These are phyloP conservation scores for Eretmochelys imbricata DNA, from an alignment of 2,113 vertebrate genomes.

Conservation along the genomic window DNA sequence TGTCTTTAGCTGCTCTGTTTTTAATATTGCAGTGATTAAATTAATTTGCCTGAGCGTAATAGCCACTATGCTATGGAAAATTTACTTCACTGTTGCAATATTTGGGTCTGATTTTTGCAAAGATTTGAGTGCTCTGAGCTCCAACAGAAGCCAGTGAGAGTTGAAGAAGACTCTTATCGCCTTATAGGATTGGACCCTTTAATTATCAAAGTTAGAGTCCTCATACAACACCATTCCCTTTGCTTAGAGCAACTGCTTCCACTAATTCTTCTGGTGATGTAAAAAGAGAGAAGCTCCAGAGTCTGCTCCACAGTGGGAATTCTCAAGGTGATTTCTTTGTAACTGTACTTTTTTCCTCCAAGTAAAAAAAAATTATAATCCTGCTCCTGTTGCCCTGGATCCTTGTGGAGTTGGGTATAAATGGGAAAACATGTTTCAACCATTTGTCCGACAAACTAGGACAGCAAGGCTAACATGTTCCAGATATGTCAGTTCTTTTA, in stretches of 20 bases:
- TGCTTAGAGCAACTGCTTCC: conserved; percentile 38
- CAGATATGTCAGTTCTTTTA: conserved; percentile 2
- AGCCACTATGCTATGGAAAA: neutral
- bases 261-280: conserved; percentile 38
- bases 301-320: conserved; percentile 26
- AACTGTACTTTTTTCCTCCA: conserved; percentile 1
- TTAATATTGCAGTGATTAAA: neutral
- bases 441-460: conserved; percentile 54
- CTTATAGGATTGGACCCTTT: neutral
- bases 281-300: conserved; percentile 27
- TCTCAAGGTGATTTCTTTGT: conserved; percentile 31
- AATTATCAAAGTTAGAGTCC: conserved; percentile 13
- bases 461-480: conserved; percentile 48
- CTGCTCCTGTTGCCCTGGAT: neutral
- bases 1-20: neutral
- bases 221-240: neutral
- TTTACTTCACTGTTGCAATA: neutral
- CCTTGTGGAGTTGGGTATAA: neutral
- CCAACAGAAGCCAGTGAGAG: neutral
- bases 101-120: neutral
- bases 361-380: conserved; percentile 11
- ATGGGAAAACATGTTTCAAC: conserved; percentile 43
- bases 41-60: neutral
- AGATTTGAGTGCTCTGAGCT: neutral
- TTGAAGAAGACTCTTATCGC: neutral